phyloP scores from a whole-genome alignment of 2,113 vertebrate genomes.

The Varanus komodoensis region DNA sequence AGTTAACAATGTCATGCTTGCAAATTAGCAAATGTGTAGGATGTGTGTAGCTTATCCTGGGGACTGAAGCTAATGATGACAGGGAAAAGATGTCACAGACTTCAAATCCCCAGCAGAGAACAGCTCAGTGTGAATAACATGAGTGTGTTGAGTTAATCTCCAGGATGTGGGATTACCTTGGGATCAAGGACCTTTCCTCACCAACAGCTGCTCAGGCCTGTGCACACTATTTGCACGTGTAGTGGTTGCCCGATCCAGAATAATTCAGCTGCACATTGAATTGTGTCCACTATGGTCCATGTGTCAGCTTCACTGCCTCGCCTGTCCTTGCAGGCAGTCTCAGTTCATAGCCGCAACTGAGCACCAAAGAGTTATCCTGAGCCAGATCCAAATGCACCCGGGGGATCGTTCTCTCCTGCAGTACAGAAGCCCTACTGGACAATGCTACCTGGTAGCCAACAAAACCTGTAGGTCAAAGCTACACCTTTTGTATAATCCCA shows the following conservation, averaged over 20 bases:
- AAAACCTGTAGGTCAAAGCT: not conserved
- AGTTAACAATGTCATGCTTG: constrained; percentile 43
- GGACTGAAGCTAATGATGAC: constrained; percentile 63
- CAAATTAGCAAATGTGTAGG: constrained; percentile 65
- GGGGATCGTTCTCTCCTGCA: too few relatives aligned
- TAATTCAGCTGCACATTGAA: constrained; percentile 60
- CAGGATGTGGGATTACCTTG: constrained; percentile 58
- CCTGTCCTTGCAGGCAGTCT: constrained; percentile 60
- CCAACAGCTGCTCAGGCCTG: constrained; percentile 66
- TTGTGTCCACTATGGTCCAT: not conserved
- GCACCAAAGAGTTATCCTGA: constrained; percentile 55
- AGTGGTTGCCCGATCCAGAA: constrained; percentile 55
- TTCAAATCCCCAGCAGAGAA: constrained; percentile 54
- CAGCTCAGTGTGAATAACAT: constrained; percentile 60
- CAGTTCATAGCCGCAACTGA: constrained; percentile 56
- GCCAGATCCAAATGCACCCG: not conserved
- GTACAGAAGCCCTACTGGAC: not conserved
- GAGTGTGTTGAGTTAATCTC: constrained; percentile 64
- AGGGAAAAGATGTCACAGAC: constrained; percentile 61
- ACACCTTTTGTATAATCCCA: not conserved
- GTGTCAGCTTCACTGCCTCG: not conserved
- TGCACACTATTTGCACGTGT: constrained; percentile 40
- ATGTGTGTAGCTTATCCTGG: constrained; percentile 12
- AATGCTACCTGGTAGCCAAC: not conserved
- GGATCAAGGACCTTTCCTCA: constrained; percentile 67